Evolutionary conservation across 2,888 invertebrate species (phyloP), one percentile per base, ranked within the genome.

Genomic region (Cephus runcator): DNA sequence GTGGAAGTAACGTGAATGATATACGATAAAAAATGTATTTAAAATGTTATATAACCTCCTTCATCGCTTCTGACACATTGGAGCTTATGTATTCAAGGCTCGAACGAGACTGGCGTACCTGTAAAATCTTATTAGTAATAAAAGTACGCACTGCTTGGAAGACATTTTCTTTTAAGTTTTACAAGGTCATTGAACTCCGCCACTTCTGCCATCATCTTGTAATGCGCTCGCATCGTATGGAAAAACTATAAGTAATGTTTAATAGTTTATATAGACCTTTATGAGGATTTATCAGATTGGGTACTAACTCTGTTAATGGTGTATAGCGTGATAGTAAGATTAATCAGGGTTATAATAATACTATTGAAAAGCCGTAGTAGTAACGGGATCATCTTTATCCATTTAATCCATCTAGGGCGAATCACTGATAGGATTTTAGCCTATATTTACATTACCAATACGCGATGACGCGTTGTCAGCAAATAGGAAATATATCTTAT

Each of bases 61-160:
- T 86, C 86, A 90, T 87, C 15, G 88, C 87, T 33, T 86, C 87
- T 68, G 87, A 83, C 15, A 87, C 83, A 40, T 88, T 87, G 9
- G 73, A 76, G 15, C 87, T 83, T 71, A 89, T 87, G 71, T 85
- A 90, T 76, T 87, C 84, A 6, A 90, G 78, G 23, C 87, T 89
- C 15, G 79, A 74, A 12, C 90, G 87, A 12, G 90, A 87, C 76
- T 88, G 84, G 12, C 81, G 80, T 33, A 90, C 88, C 90, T 90
- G 73, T 36, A 76, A 79, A 81, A 12, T 30, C 12, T 56, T 56
- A 56, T 56, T 31, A 31, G 71, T 33, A 31, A 31, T 34, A 33
- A 71, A 71, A 12, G 71, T 71, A 33, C 71, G 71, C 31, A 71
- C 23, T 56, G 56, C 56, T 23, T 23, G 56, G 56, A 56, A 56